phyloP scores from a whole-genome alignment of 2,797 vertebrate genomes.

The Chaunax sp. region DNA sequence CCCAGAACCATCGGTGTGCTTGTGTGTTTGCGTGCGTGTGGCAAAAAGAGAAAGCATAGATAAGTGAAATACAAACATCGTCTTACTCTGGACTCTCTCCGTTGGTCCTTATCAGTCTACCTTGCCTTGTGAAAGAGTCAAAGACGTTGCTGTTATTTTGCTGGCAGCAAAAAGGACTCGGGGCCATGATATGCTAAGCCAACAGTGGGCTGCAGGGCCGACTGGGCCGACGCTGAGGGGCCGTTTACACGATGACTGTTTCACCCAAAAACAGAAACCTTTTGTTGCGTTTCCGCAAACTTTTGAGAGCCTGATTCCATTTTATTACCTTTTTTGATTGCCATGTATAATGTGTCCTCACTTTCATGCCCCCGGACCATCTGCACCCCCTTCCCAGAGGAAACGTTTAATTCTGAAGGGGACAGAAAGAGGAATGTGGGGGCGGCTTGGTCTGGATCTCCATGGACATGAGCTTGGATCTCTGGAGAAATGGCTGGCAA shows the following conservation, averaged over 20 bases:
- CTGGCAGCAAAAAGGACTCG: slow-evolving; percentile 5
- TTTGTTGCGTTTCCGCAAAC: no score
- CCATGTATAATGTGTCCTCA: slow-evolving; percentile 29
- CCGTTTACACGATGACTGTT: no score
- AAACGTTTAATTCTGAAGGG: slow-evolving; percentile 57
- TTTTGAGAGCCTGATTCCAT: no score
- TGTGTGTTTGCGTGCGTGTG: slow-evolving; percentile 9
- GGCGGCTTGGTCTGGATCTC: slow-evolving; percentile 65
- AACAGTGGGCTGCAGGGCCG: background rate
- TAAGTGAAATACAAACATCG: slow-evolving; percentile 22
- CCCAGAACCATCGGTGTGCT: slow-evolving; percentile 32
- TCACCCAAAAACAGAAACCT: no score
- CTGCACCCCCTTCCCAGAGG: slow-evolving; percentile 67
- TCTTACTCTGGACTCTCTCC: slow-evolving; percentile 8
- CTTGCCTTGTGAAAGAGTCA: slow-evolving; percentile 32
- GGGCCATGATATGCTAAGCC: slow-evolving; percentile 18
- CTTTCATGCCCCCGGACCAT: slow-evolving; percentile 67
- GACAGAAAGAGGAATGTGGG: slow-evolving; percentile 39
- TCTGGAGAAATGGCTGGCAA: slow-evolving; percentile 74
- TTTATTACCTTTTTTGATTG: slow-evolving; percentile 49
- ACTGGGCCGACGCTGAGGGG: background rate
- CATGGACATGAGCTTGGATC: slow-evolving; percentile 63
- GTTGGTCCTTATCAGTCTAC: slow-evolving; percentile 15
- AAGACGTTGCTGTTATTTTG: slow-evolving; percentile 21
- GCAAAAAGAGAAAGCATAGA: slow-evolving; percentile 13